phyloP scores from a whole-genome alignment of 2,888 invertebrate genomes.

The Lepidonotus clava region DNA sequence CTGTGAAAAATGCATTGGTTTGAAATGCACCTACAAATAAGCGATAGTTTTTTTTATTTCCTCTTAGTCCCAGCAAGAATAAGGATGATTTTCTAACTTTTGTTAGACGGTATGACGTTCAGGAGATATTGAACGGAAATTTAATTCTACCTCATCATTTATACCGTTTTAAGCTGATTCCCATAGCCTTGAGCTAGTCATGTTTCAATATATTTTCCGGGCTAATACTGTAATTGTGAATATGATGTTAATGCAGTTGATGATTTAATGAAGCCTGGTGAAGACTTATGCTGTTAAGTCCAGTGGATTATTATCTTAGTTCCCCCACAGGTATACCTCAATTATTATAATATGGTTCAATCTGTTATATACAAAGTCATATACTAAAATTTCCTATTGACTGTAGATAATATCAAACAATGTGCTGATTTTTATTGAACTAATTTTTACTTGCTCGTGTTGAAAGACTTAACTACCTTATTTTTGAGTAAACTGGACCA shows the following conservation, averaged over 20 bases:
- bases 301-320: not conserved
- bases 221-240: not conserved
- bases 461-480: too few species aligned
- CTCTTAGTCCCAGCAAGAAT: slow-evolving; percentile 24
- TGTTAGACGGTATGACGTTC: slow-evolving; percentile 1
- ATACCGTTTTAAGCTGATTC: not conserved
- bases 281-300: not conserved
- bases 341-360: too few species aligned
- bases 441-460: too few species aligned
- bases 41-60: not conserved
- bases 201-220: slow-evolving; percentile 23
- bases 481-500: too few species aligned
- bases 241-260: not conserved
- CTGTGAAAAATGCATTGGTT: not conserved
- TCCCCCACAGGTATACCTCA: slow-evolving; percentile 17
- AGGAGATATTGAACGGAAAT: not conserved
- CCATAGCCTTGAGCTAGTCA: slow-evolving; percentile 34
- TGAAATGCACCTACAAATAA: not conserved
- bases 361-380: too few species aligned
- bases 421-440: too few species aligned
- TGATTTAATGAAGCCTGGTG: not conserved
- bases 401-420: too few species aligned
- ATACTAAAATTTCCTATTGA: too few species aligned
- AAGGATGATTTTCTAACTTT: not conserved
- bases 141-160: slow-evolving; percentile 18